Conservation (phyloP, 1,140 invertebrate genomes). For the Paraescarpia echinospica region DNA sequence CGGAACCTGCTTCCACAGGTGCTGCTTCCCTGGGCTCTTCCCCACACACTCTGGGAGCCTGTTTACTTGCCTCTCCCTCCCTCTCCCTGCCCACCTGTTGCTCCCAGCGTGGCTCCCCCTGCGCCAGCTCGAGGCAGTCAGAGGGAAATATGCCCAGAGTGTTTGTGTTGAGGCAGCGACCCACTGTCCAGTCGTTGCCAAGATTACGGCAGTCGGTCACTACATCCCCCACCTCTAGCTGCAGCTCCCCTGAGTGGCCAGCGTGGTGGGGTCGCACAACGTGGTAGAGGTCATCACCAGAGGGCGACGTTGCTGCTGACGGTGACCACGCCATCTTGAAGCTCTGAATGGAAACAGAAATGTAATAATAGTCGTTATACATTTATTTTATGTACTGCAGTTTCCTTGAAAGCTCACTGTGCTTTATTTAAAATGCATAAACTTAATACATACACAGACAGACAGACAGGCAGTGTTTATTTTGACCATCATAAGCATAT, state of each 20-base stretch:
- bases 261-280: constrained; percentile 16
- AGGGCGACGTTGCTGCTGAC: constrained; percentile 12
- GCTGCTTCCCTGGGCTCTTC: not conserved
- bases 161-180: constrained; percentile 18
- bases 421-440: too few relatives aligned
- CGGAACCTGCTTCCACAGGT: not conserved
- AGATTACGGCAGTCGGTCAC: constrained; percentile 20
- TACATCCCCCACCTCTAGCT: constrained; percentile 20
- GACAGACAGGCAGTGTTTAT: too few relatives aligned
- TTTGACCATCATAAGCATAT: too few relatives aligned
- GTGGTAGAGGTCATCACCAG: constrained; percentile 8
- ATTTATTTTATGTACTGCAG: too few relatives aligned
- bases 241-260: constrained; percentile 20
- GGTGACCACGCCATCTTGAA: constrained; percentile 16
- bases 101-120: not conserved
- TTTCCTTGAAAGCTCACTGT: too few relatives aligned
- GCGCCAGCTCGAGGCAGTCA: not conserved
- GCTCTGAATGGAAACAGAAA: constrained; percentile 7
- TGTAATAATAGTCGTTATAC: not conserved
- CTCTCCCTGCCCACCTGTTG: not conserved
- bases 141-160: constrained; percentile 25
- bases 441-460: too few relatives aligned
- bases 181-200: constrained; percentile 28
- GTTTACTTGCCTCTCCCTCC: not conserved
- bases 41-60: not conserved